Base-by-base conservation (phyloP, 1,140 invertebrate genomes). In the Lithobius niger region DNA sequence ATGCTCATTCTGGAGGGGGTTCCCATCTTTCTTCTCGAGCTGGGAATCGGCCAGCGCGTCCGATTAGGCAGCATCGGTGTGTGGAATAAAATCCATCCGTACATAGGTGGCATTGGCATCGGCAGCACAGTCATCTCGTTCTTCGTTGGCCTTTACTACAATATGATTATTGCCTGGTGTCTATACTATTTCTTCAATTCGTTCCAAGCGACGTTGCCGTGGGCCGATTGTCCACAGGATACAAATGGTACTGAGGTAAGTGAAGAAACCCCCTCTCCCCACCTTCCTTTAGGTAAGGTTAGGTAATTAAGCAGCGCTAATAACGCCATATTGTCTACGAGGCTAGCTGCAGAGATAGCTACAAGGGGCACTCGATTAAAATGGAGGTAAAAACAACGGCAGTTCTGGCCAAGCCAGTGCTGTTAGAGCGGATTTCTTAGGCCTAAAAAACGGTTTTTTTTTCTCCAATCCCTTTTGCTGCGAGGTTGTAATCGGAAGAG, bases 1-100 rank as follows among this genome's bases (percentile, higher is more conserved):
- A 96, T 96, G 91, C 73, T 97, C 64, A 73, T 95, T 27, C 72
- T 97, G 59, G 89, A 95, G 65, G 93, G 91, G 13, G 82, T 95
- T 27, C 93, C 94, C 1, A 75, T 97, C 43, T 95, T 96, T 70
- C 77, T 94, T 27, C 85, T 97, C 64, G 91, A 95, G 71, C 76
- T 95, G 69, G 89, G 89, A n/a, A 84, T 96, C 44, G 91, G 90
- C 1, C 89, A 92, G 73, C 79, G 82, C 66, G 3, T 69, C 18
- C 53, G 66, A 44, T 62, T 63, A 43, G 66, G 66, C 19, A 61
- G 67, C 24, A 67, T 68, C 26, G 66, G 66, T 6, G 55, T 56
- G 10, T 56, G 66, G 66, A 70, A 70, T 53, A 66, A 68, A 26
- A 68, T 68, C 27, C 68, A 70, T 54, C 66, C 66, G 27, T 62